phyloP scores from a whole-genome alignment of 2,113 vertebrate species.

The Engraulis encrasicolus region DNA sequence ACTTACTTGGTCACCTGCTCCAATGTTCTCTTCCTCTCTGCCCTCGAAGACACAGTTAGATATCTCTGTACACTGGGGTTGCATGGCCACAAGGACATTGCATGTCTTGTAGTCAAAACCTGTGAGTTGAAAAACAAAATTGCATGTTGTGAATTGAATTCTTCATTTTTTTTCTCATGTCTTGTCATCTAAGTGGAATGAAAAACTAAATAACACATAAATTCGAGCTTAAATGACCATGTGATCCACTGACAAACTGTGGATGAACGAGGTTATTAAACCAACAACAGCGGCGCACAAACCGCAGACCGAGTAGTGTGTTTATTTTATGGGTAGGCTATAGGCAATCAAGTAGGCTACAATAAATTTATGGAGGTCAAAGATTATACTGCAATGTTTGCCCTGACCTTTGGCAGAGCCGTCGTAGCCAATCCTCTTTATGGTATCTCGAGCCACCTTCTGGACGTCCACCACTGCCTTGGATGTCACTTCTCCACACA shows the following conservation, averaged over 20 bases:
- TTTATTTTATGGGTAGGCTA: not conserved
- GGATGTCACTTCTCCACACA: conserved; percentile 75
- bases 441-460: conserved; percentile 69
- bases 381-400: not conserved
- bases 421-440: conserved; percentile 75
- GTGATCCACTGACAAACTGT: not conserved
- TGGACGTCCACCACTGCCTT: conserved; percentile 71
- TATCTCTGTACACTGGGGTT: conserved; percentile 73
- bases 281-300: not conserved
- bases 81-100: conserved; percentile 73
- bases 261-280: not conserved
- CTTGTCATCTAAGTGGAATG: too few species aligned
- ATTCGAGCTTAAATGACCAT: not conserved
- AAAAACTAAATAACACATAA: not conserved
- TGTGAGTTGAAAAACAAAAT: conserved; percentile 41
- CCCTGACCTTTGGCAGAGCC: conserved; percentile 71
- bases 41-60: conserved; percentile 74
- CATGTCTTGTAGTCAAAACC: conserved; percentile 81
- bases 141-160: not conserved
- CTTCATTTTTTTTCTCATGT: too few species aligned
- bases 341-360: too few species aligned
- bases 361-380: not conserved
- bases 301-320: not conserved
- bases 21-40: conserved; percentile 70
- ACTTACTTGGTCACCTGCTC: conserved; percentile 76